These are phyloP conservation scores for Smittia sp. DNA, from an alignment of 2,888 invertebrate species.

Conservation along the genomic window DNA sequence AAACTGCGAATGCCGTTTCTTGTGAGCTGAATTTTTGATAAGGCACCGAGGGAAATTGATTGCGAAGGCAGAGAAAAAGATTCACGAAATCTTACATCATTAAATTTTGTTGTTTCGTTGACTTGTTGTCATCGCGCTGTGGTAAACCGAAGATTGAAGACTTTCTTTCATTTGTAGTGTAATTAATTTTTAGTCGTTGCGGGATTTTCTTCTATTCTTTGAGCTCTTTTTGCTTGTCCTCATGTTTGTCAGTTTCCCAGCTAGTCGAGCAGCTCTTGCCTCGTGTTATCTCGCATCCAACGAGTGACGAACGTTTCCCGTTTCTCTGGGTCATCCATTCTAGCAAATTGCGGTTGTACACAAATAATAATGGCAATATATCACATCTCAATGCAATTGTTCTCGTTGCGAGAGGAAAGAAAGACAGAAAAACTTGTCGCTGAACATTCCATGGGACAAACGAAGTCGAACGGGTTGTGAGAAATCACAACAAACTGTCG, in stretches of 20 bases:
- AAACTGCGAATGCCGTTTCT: conserved; percentile 25
- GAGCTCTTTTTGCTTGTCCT: too few species aligned
- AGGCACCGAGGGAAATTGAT: conserved; percentile 22
- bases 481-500: conserved; percentile 25
- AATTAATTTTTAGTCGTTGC: too few species aligned
- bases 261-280: too few species aligned
- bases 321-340: too few species aligned
- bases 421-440: not conserved
- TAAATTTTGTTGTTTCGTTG: not conserved
- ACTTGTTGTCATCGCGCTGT: too few species aligned
- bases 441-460: not conserved
- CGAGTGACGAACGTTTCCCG: too few species aligned
- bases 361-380: conserved; percentile 37
- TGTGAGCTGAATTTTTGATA: conserved; percentile 41
- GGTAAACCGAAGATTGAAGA: too few species aligned
- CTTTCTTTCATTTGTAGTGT: too few species aligned
- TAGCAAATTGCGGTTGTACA: conserved; percentile 23
- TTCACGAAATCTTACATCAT: not conserved
- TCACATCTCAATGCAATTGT: conserved; percentile 32
- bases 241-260: too few species aligned
- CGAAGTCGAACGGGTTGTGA: not conserved
- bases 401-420: not conserved
- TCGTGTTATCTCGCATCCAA: too few species aligned
- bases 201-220: too few species aligned
- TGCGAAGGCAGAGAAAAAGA: not conserved